These are phyloP conservation scores for Teleopsis dalmanni DNA, from an alignment of 1,140 invertebrate genomes.

Conservation along the genomic window DNA sequence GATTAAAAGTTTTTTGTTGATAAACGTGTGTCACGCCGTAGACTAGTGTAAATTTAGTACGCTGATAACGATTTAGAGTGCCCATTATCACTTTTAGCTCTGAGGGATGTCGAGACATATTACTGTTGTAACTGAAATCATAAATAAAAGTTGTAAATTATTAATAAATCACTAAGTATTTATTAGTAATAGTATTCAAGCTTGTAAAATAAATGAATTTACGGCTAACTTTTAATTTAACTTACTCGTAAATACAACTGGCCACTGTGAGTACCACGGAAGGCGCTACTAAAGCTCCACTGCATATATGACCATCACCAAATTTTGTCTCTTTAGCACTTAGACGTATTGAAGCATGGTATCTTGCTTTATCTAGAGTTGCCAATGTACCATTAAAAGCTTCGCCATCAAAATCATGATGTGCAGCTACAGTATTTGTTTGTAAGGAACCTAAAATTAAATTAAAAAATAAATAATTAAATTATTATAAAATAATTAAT, in stretches of 20 bases:
- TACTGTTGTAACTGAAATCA: slow-evolving; percentile 6
- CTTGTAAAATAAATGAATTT: too few relatives aligned
- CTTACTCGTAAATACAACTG: slow-evolving; percentile 43
- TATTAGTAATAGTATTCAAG: too few relatives aligned
- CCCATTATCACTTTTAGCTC: slow-evolving; percentile 31
- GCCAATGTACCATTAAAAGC: slow-evolving; percentile 1
- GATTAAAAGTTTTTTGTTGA: slow-evolving; percentile 17
- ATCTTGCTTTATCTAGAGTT: slow-evolving; percentile 5
- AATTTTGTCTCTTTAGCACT: slow-evolving; percentile 24
- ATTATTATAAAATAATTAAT: too few relatives aligned
- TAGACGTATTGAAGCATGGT: slow-evolving; percentile 40
- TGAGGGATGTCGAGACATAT: slow-evolving; percentile 24
- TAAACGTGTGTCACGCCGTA: slow-evolving; percentile 28
- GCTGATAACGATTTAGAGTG: slow-evolving; percentile 26
- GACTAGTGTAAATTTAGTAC: slow-evolving; percentile 14
- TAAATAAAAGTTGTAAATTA: background rate
- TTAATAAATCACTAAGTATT: too few relatives aligned
- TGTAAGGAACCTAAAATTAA: too few relatives aligned
- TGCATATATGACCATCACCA: slow-evolving; percentile 41
- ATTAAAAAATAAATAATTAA: too few relatives aligned
- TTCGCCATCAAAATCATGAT: too few relatives aligned
- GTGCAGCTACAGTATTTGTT: too few relatives aligned
- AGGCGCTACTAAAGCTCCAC: slow-evolving; percentile 41
- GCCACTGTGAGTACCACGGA: slow-evolving; percentile 45
- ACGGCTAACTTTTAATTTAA: background rate